Base-by-base conservation (phyloP, 2,113 vertebrate species). In the Baryphthengus martii region DNA sequence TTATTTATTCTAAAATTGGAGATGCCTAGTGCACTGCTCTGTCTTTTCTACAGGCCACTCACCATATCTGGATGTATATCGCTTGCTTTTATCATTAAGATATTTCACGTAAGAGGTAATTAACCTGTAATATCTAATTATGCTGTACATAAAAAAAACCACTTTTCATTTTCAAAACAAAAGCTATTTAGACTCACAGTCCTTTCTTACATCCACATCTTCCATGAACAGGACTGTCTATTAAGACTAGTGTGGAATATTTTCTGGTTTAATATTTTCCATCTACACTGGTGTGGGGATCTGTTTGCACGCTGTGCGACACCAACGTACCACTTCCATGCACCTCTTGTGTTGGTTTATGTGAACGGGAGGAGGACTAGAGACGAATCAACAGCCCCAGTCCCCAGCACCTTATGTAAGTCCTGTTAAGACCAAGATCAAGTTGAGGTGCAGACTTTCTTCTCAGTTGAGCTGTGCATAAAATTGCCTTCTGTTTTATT, bases 401-500 rank as follows among this genome's bases (percentile, higher is more conserved):
- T 79, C 4, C 47, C 26, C 24, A 26, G 49, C 29, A 79, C 58
- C 40, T 73, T 13, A 20, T 1, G 39, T 13, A 66, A 84, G 37
- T 19, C 35, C 47, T 67, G 42, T 53, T 25, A 58, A 79, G 37
- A 52, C 13, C 31, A 68, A 29, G 77, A 85, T 16, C 68, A 45
- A 86, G 65, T 37, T 59, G 70, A 94, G 42, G 78, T 21, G 33
- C 47, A 75, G 66, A 49, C 61, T 56, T 83, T 37, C 29, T 62
- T 29, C 66, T 62, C 88, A 74, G 31, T 67, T 94, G 83, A 96
- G 63, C 84, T 89, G 63, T 80, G 86, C 83, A 96, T 85, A 92
- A 87, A 95, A 96, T 67, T 67, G 52, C 84, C 65, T 87, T 89
- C 95, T 93, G 68, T 87, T 87, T 85, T 67, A 77, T 39, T 63